phyloP scores from a whole-genome alignment of 2,888 invertebrate species.

The Halictus quadricinctus region DNA sequence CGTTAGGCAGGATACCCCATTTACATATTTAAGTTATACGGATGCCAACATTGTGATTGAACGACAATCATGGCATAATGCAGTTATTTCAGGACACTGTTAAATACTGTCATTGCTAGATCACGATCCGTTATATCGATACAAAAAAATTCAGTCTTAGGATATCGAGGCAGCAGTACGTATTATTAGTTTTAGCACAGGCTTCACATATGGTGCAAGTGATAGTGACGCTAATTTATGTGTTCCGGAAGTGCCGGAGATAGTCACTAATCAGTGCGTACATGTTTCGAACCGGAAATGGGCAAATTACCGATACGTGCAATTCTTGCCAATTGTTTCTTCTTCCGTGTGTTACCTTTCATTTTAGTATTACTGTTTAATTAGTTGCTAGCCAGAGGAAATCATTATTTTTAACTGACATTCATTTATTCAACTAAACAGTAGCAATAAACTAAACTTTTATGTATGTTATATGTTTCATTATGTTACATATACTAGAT shows the following conservation, averaged over 20 bases:
- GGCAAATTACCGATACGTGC: slow-evolving; percentile 37
- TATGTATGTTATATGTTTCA: background rate
- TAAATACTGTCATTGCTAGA: slow-evolving; percentile 14
- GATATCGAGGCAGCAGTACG: slow-evolving; percentile 31
- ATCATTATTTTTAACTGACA: background rate
- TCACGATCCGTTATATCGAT: slow-evolving; percentile 21
- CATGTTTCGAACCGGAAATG: slow-evolving; percentile 48
- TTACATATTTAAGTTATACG: background rate
- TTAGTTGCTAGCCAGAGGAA: background rate
- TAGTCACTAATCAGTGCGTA: slow-evolving; percentile 51
- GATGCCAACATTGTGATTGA: slow-evolving; percentile 16
- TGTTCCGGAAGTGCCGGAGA: slow-evolving; percentile 56
- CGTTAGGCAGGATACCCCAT: background rate
- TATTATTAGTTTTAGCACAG: slow-evolving; percentile 40
- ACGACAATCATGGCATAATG: slow-evolving; percentile 20
- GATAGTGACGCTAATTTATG: slow-evolving; percentile 57
- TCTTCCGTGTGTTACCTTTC: background rate
- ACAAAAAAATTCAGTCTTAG: slow-evolving; percentile 47
- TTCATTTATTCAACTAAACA: background rate
- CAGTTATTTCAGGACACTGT: slow-evolving; percentile 20
- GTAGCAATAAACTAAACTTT: background rate
- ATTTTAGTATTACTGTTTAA: background rate
- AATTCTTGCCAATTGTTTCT: slow-evolving; percentile 4
- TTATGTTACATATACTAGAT: background rate
- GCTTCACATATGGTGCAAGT: slow-evolving; percentile 52